Evolutionary conservation across 2,113 vertebrate genomes (phyloP).

Genomic region (Taxidea taxus): DNA sequence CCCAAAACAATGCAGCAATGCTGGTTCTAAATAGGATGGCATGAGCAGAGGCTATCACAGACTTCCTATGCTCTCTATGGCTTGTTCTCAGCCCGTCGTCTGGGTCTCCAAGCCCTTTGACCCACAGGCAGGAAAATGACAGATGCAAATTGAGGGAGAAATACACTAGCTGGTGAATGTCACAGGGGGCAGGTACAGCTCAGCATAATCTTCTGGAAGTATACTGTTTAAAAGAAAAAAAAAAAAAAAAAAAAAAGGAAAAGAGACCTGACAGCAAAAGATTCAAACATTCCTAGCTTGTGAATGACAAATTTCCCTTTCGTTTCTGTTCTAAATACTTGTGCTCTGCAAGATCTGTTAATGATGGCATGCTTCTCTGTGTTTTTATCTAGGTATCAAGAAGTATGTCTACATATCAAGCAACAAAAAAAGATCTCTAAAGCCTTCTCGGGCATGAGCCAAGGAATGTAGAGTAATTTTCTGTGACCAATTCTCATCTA

Average conservation of each 20-base stretch:
- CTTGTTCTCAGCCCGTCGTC: neutral
- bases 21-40: neutral
- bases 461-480: conserved; percentile 68
- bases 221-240: conserved; percentile 20
- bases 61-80: neutral
- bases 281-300: conserved; percentile 33
- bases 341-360: neutral
- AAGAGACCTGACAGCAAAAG: conserved; percentile 10
- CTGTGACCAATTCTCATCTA: conserved; percentile 71
- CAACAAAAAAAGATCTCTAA: conserved; percentile 31
- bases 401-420: conserved; percentile 19
- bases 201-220: conserved; percentile 53
- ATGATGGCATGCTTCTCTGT: neutral
- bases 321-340: conserved; percentile 57
- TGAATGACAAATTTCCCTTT: conserved; percentile 60
- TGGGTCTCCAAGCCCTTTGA: neutral
- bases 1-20: neutral
- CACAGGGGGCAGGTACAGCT: conserved; percentile 35
- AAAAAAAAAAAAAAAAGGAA: neutral
- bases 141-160: conserved; percentile 64
- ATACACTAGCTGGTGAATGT: conserved; percentile 16
- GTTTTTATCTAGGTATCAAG: conserved; percentile 56
- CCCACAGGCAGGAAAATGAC: conserved; percentile 56
- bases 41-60: neutral
- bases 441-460: conserved; percentile 55